A percentile compares a stretch with the other conserved stretches of the same genome.
These are phyloP conservation scores for Cepaea nemoralis DNA, from an alignment of 1,140 invertebrate genomes.

Conservation along the genomic window DNA sequence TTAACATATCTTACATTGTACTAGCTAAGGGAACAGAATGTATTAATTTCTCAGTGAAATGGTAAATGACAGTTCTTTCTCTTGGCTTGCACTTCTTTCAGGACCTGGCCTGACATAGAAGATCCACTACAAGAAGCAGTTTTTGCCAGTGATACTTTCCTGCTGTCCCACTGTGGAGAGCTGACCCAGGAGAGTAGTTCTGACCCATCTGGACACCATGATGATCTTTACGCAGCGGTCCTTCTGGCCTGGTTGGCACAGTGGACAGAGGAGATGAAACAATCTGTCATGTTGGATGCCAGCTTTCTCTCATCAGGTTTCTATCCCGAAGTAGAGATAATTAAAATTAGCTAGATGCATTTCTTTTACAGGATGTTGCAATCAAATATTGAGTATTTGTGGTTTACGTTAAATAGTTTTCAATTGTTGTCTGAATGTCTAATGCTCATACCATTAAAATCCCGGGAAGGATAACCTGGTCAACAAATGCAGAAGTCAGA, in stretches of 20 bases:
- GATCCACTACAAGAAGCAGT: conserved; percentile 22
- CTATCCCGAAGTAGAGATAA: too few relatives aligned
- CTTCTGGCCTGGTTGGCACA: conserved; percentile 8
- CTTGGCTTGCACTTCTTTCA: conserved; percentile 4
- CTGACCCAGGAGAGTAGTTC: neutral
- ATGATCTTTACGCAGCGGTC: conserved; percentile 15
- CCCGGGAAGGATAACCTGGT: too few relatives aligned
- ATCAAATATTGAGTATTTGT: too few relatives aligned
- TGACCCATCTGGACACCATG: neutral
- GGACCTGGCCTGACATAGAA: conserved; percentile 27
- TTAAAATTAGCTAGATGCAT: too few relatives aligned
- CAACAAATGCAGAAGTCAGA: too few relatives aligned
- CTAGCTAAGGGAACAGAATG: too few relatives aligned
- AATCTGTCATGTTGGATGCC: conserved; percentile 14
- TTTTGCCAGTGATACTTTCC: conserved; percentile 3
- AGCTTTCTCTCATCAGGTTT: conserved; percentile 29
- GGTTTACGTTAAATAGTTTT: too few relatives aligned
- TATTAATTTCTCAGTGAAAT: too few relatives aligned
- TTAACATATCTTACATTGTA: too few relatives aligned
- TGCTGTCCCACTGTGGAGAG: conserved; percentile 35
- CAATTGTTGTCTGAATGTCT: too few relatives aligned
- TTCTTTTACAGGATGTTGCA: too few relatives aligned
- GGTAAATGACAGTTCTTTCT: neutral
- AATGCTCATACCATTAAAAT: too few relatives aligned
- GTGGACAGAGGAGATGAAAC: conserved; percentile 30